Base-by-base conservation (phyloP, 2,888 invertebrate genomes). In the Tridacna crocea region DNA sequence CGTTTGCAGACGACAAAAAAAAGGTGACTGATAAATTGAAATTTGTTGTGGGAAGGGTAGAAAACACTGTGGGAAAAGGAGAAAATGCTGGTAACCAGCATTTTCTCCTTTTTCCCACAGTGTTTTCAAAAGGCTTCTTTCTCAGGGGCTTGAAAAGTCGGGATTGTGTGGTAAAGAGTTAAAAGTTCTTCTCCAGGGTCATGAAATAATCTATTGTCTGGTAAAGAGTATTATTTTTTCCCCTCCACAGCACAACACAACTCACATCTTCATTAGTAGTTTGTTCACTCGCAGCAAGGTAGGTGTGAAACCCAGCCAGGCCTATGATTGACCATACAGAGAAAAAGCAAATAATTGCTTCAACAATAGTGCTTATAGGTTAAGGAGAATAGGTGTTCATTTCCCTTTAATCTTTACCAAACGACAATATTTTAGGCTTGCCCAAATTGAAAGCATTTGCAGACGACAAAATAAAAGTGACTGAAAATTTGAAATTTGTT, bases 221-320 rank as follows among this genome's bases (percentile, higher is more conserved):
- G 36, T 36, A 36, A 36, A 36, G 36, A 36, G 36, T 8, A 36
- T 36, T 36, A 36, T 4, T 4, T 36, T 36, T 36, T 36, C 8
- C 36, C 8, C 36, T 36, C 2, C 36, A 36, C 36, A 36, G 36
- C 55, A 55, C 55, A 55, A 19, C 19, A 55, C 55, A 83, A 96
- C 97, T 97, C 95, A 99, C 99, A 96, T 99, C 99, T 96, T 99
- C 99, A 95, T 99, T 99, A 91, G 99, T 99, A 88, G 99, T 99
- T 96, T 98, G 98, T 96, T 99, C 98, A 92, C 98, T 98, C 90
- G 98, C 97, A 87, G 98, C 98, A 92, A 99, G 96, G 96, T 99
- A 99, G 75, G 99, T 99, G 95, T 99, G 99, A 96, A 99, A 99
- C 92, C 99, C 99, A 91, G 99, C 98, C 92, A 99, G 96, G 82